A percentile compares a stretch with the other conserved stretches of the same genome.
Evolutionary conservation across 2,797 vertebrate species (phyloP).

Genomic region (Synanceia verrucosa): DNA sequence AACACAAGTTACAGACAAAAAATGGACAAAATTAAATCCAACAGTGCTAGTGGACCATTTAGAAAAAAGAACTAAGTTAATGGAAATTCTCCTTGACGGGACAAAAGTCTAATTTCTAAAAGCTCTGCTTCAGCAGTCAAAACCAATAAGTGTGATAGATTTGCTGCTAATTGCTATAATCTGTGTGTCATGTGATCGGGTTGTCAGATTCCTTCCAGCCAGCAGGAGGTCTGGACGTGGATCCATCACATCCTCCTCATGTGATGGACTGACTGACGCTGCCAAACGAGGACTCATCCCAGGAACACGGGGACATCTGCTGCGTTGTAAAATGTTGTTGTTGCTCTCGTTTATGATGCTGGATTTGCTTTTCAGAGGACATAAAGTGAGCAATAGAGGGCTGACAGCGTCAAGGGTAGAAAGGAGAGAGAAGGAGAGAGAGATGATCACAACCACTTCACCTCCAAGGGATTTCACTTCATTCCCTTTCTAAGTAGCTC

Average conservation of each 20-base stretch:
- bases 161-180: too few relatives aligned
- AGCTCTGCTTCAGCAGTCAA: too few relatives aligned
- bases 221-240: slow-evolving; percentile 19
- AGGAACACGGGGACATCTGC: slow-evolving; percentile 64
- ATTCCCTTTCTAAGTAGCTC: slow-evolving; percentile 28
- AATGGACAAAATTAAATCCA: too few relatives aligned
- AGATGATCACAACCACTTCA: slow-evolving; percentile 19
- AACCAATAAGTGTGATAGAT: too few relatives aligned
- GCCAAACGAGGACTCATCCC: slow-evolving; percentile 49
- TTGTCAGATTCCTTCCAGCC: too few relatives aligned
- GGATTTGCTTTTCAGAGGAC: slow-evolving; percentile 51
- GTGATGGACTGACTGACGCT: slow-evolving; percentile 45
- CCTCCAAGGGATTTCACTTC: slow-evolving; percentile 36
- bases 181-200: too few relatives aligned
- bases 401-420: slow-evolving; percentile 23
- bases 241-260: slow-evolving; percentile 29
- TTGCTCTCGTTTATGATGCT: slow-evolving; percentile 52
- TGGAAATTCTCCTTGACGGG: too few relatives aligned
- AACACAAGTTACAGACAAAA: too few relatives aligned
- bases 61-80: too few relatives aligned
- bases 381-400: slow-evolving; percentile 32
- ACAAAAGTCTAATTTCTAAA: too few relatives aligned
- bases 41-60: too few relatives aligned
- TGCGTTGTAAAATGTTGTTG: slow-evolving; percentile 62
- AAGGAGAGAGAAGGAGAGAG: not conserved